Evolutionary conservation across 2,888 invertebrate species (phyloP), one percentile per base, ranked within the genome.

Genomic region (Zele albiditarsus): DNA sequence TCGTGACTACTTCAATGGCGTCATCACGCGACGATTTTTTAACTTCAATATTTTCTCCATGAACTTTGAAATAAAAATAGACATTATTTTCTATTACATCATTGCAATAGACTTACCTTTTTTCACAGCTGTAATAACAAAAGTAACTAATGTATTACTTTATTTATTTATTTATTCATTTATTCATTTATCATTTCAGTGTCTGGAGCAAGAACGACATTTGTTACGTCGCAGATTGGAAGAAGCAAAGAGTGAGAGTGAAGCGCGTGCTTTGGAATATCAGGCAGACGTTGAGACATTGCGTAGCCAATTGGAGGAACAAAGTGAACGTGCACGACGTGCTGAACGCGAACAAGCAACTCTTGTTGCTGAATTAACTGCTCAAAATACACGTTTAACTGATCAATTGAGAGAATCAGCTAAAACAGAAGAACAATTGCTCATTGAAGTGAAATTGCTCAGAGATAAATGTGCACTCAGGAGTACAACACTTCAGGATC

Each of bases 181-280:
- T 33, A 38, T 66, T 10, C 42, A 62, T 71, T 71, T 49, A 23
- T 80, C 78, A 71, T 90, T 91, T 0, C 92, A 98, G 98, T 94
- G 94, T 87, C 91, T 98, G 89, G 97, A 98, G 90, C 98, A 98
- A 90, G 98, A 98, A 90, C 95, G 97, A 83, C 96, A 98, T 90
- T 92, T 95, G 70, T 91, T 98, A 70, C 92, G 96, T 77, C 92
- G 97, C 78, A 95, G 95, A 84, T 91, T 98, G 86, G 95, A 96
- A 84, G 94, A 95, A 58, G 93, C 95, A 58, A 95, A 96, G 88
- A 95, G 95, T 38, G 98, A 98, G 89, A 96, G 95, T 88, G 98
- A 98, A 83, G 94, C 95, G 69, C 92, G 95, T 80, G 92, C 97
- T 63, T 90, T 95, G 83, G 98, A 98, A 89, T 91, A 98, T 62